A percentile compares a stretch with the other conserved stretches of the same genome.
These are phyloP conservation scores for Takifugu bimaculatus DNA, from an alignment of 2,113 vertebrate genomes.

Conservation along the genomic window DNA sequence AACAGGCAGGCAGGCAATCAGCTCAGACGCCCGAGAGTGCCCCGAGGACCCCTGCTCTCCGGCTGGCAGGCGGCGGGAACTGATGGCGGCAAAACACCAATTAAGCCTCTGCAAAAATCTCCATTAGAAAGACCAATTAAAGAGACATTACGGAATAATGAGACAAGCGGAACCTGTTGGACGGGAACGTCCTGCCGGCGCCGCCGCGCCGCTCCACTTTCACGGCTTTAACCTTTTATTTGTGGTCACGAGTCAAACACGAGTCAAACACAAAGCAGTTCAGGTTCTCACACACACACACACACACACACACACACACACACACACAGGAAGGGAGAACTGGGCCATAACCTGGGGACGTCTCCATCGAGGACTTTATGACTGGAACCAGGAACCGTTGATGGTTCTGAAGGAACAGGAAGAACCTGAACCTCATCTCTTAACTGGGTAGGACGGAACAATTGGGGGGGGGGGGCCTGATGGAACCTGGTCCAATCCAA, in stretches of 20 bases:
- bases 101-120: conserved; percentile 50
- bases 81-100: conserved; percentile 53
- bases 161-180: conserved; percentile 44
- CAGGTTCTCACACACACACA: conserved; percentile 5
- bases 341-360: no score
- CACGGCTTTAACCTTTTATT: not conserved
- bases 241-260: not conserved
- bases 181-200: conserved; percentile 8
- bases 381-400: no score
- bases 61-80: conserved; percentile 48
- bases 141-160: conserved; percentile 61
- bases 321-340: not conserved
- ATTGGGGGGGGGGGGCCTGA: no score
- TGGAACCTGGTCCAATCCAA: no score
- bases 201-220: not conserved
- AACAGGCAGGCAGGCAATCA: conserved; percentile 70
- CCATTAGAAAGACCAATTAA: conserved; percentile 67
- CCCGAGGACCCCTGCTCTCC: conserved; percentile 53
- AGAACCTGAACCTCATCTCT: no score
- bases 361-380: no score
- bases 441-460: no score
- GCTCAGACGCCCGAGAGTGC: conserved; percentile 71
- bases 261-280: no score
- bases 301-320: conserved; percentile 7
- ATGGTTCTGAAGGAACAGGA: no score